Base-by-base conservation (phyloP, 2,797 vertebrate genomes). In the Epinephelus awoara region DNA sequence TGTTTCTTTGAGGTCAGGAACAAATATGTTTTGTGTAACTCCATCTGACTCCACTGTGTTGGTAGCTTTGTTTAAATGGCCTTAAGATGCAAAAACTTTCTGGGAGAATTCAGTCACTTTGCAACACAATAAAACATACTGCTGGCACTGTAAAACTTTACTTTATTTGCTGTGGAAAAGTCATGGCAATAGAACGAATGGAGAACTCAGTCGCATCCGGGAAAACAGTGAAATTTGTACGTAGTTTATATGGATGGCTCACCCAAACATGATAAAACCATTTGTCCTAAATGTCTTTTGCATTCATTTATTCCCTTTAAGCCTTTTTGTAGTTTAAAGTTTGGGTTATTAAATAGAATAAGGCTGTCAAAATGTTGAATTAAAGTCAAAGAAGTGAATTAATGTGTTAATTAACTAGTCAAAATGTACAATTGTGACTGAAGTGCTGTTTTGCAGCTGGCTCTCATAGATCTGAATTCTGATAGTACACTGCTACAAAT, bases 1-100 rank as follows among this genome's bases (percentile, higher is more conserved):
- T 77, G 18, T 40, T 8, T 12, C 23, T 17, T 69, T 13, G 19
- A 66, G 25, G 3, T 68, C 11, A 2, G 47, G 58, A 78, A 72
- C 47, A 8, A 71, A 40, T 80, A n/a, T 50, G n/a, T 73, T 77
- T 50, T 47, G 58, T 54, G 77, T 10, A 51, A 46, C 49, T 50
- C 14, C 5, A 18, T 55, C 18, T 29, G 27, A 29, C 27, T 29
- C 27, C 27, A 29, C 27, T 27, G 14, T n/a, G 51, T 34, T 34
- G 6, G 21, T 13, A 5, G 9, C 38, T 62, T 69, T 51, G 44
- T 49, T 75, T 6, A 52, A 52, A 70, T 77, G 23, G 14, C 77
- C 23, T n/a, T 0, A 64, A 59, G 51, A 40, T 73, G 40, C 2
- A 18, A 51, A 64, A 55, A 47, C 11, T 57, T 25, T 34, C 34